Evolutionary conservation across 1,140 invertebrate genomes (phyloP).

Genomic region (Glossosoma conforme): DNA sequence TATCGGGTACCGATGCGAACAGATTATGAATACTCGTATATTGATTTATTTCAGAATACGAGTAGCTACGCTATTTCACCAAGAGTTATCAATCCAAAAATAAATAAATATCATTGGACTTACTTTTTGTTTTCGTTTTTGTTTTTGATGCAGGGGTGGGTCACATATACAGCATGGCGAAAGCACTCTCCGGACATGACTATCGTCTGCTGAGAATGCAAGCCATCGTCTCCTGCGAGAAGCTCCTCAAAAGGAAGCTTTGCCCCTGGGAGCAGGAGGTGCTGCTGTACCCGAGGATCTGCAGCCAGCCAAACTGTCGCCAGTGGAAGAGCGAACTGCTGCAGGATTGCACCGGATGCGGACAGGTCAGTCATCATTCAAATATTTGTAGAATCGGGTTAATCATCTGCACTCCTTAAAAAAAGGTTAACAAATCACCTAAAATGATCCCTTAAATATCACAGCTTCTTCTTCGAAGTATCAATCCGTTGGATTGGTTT

Average conservation of each 20-base stretch:
- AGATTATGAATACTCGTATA: no score
- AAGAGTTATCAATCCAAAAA: no score
- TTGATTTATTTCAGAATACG: no score
- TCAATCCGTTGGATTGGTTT: no score
- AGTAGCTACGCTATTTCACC: no score
- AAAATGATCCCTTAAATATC: no score
- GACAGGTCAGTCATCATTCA: conserved; percentile 53
- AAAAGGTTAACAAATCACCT: no score
- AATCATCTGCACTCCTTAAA: no score
- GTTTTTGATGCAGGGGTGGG: conserved; percentile 28
- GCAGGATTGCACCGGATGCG: conserved; percentile 52
- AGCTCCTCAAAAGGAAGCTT: conserved; percentile 52
- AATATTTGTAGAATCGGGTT: conserved; percentile 16
- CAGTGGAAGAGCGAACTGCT: conserved; percentile 47
- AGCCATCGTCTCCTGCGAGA: conserved; percentile 55
- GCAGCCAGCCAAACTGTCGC: conserved; percentile 47
- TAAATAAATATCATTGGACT: no score
- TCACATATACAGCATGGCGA: conserved; percentile 49
- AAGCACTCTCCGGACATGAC: conserved; percentile 50
- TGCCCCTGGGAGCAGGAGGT: conserved; percentile 63
- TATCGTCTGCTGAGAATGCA: conserved; percentile 58
- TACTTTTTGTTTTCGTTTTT: no score
- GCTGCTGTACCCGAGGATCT: conserved; percentile 61
- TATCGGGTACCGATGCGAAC: no score
- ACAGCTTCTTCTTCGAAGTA: no score